Conservation (phyloP, 2,888 invertebrate genomes). For the Deilephila porcellus region DNA sequence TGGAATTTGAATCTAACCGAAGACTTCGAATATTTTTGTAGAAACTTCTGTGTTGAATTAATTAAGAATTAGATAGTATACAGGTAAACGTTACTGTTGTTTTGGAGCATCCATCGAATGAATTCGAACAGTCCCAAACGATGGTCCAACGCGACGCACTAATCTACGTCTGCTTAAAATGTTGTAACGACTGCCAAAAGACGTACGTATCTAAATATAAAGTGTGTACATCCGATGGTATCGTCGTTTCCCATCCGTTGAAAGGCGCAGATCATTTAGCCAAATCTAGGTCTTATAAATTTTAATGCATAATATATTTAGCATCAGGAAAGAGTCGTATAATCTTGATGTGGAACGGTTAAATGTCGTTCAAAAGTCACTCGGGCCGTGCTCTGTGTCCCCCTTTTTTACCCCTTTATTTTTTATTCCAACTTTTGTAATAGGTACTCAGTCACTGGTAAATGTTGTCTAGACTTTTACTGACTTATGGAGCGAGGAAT, state of each 20-base stretch:
- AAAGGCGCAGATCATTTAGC: slow-evolving; percentile 22
- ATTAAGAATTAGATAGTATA: not conserved
- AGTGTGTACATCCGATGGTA: slow-evolving; percentile 1
- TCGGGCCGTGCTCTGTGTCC: slow-evolving; percentile 12
- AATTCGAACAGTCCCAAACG: not conserved
- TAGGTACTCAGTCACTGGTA: not conserved
- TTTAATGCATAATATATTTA: slow-evolving; percentile 22
- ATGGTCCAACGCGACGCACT: slow-evolving; percentile 11
- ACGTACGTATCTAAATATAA: slow-evolving; percentile 22
- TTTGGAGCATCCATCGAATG: not conserved
- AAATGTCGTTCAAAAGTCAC: slow-evolving; percentile 26
- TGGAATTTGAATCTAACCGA: not conserved
- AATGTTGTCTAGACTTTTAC: not conserved
- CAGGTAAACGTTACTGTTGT: not conserved
- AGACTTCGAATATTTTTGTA: not conserved
- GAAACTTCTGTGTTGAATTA: not conserved
- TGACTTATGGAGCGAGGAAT: not conserved
- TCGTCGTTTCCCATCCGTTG: slow-evolving; percentile 21
- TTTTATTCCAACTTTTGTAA: slow-evolving; percentile 3
- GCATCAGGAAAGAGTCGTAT: slow-evolving; percentile 20
- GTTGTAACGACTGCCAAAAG: slow-evolving; percentile 25
- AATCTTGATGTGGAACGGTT: slow-evolving; percentile 6
- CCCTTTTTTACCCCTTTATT: not conserved
- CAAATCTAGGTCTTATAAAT: slow-evolving; percentile 21
- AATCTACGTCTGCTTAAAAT: slow-evolving; percentile 21